These are phyloP conservation scores for Oenanthe melanoleuca DNA, from an alignment of 2,113 vertebrate species.

Conservation along the genomic window DNA sequence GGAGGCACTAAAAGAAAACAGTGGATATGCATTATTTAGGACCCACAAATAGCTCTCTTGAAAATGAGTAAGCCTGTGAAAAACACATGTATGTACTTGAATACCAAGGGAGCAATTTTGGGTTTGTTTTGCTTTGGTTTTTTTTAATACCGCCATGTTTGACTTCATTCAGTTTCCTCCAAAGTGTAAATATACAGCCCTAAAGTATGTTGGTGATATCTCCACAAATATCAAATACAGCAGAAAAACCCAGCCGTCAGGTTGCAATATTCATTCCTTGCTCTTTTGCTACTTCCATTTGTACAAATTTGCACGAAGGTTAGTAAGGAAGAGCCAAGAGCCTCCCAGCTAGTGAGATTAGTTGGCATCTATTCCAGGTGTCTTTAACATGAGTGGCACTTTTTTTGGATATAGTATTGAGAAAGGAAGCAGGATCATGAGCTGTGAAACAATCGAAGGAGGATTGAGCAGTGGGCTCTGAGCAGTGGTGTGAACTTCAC, in stretches of 20 bases:
- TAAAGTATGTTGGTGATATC: not conserved
- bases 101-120: not conserved
- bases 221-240: not conserved
- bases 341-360: not conserved
- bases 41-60: constrained; percentile 9
- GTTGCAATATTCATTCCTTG: not conserved
- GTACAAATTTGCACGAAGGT: not conserved
- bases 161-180: not conserved
- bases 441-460: not conserved
- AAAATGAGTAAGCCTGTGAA: not conserved
- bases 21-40: constrained; percentile 7
- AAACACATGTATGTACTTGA: not conserved
- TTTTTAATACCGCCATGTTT: not conserved
- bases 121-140: not conserved
- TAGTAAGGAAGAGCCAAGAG: not conserved
- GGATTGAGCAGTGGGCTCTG: not conserved
- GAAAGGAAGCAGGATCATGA: not conserved
- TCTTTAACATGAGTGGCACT: not conserved
- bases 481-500: not conserved
- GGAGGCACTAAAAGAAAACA: constrained; percentile 27
- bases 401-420: not conserved
- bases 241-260: not conserved
- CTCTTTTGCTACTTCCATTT: not conserved
- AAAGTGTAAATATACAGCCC: not conserved
- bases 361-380: not conserved